Evolutionary conservation across 2,797 vertebrate species (phyloP).

Genomic region (Melanotaenia nigrans): DNA sequence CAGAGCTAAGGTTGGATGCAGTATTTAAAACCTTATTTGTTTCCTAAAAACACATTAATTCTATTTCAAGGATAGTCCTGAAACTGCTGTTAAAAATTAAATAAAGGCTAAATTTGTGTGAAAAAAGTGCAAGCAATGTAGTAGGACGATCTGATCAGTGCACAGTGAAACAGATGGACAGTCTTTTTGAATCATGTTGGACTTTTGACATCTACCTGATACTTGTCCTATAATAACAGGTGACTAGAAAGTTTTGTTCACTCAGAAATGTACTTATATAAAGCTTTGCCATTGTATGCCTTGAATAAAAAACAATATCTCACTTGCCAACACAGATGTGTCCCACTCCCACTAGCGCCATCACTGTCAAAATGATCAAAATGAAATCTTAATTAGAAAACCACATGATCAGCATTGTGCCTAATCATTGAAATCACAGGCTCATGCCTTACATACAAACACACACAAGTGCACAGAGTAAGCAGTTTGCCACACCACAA

Average conservation of each 20-base stretch:
- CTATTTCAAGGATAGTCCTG: conserved; percentile 20
- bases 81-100: conserved; percentile 18
- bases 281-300: background rate
- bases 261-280: background rate
- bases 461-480: conserved; percentile 2
- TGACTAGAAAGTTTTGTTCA: background rate
- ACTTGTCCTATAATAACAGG: background rate
- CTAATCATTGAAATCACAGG: conserved; percentile 24
- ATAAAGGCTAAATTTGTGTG: background rate
- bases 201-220: background rate
- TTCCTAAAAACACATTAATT: conserved; percentile 32
- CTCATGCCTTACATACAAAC: conserved; percentile 14
- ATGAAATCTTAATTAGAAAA: conserved; percentile 39
- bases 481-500: conserved; percentile 55
- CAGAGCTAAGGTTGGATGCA: conserved; percentile 67
- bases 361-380: conserved; percentile 22
- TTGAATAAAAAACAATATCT: conserved; percentile 9
- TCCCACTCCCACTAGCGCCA: too few species aligned
- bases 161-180: background rate
- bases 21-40: conserved; percentile 18
- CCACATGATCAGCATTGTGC: conserved; percentile 29
- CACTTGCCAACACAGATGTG: background rate
- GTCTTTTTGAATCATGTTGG: background rate
- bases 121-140: background rate
- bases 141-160: background rate